Evolutionary conservation across 1,140 invertebrate species (phyloP), one percentile per base, ranked within the genome.

Genomic region (Ostrea denselamellosa): DNA sequence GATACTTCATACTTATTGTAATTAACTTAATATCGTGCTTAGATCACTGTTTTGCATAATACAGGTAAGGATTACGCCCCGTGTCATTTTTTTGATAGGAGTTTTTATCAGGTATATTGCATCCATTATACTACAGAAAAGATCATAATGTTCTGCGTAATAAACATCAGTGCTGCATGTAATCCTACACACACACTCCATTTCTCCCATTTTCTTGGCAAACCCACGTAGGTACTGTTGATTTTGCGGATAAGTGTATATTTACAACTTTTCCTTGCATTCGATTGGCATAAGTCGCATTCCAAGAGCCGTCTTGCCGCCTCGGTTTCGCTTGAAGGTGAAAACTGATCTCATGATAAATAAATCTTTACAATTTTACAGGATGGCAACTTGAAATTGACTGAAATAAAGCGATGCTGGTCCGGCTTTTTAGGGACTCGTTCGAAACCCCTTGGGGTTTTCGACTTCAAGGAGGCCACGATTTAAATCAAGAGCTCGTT

Each of bases 391-490:
- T 89, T 82, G 82, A 91, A 91, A 90, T 91, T 90, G 86, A 88
- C 54, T 85, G 85, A 56, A 85, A 87, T 62, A 85, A 65, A 71
- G 71, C 91, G 82, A 88, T 91, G 56, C 89, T 91, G 86, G 92
- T 94, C 52, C 92, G 91, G 84, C 96, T 98, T 92, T 96, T 96
- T 92, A 96, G 98, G 91, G 97, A 97, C 92, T 96, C 96, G 91
- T 96, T 96, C 89, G 96, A 96, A 91, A 97, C 96, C 91, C 97
- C 97, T 90, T 99, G 98, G 98, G 98, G 98, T 83, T 97, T 99
- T 92, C 96, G 98, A 90, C 96, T 99, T 87, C 97, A 98, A 89
- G 98, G 98, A 91, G 98, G 98, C 89, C 96, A 96, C 89, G 98
- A 99, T 96, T 96, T 98, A 91, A 96, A 97, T 91, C 97, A 97